Evolutionary conservation across 2,888 invertebrate species (phyloP).

Genomic region (Spodoptera picta): DNA sequence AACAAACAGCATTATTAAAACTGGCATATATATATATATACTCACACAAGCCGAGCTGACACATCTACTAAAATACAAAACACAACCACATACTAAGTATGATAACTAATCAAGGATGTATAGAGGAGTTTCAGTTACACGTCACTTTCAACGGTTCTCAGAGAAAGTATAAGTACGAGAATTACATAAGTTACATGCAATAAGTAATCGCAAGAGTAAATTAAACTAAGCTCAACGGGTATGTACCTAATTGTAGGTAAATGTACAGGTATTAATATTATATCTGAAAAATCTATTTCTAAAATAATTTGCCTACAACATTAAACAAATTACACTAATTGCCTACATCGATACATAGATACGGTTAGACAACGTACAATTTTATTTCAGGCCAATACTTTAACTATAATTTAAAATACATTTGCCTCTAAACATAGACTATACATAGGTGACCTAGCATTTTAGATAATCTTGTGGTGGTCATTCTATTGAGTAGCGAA

Average conservation of each 20-base stretch:
- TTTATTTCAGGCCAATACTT: constrained; percentile 24
- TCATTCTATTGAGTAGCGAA: constrained; percentile 17
- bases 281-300: constrained; percentile 32
- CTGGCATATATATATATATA: constrained; percentile 75
- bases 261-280: too few relatives aligned
- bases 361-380: background rate
- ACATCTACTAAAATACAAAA: constrained; percentile 79
- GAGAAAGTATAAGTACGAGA: constrained; percentile 63
- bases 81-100: constrained; percentile 70
- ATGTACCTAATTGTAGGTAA: constrained; percentile 13
- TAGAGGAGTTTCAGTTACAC: constrained; percentile 53
- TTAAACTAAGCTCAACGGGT: constrained; percentile 35
- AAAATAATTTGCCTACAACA: constrained; percentile 29
- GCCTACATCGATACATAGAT: constrained; percentile 11
- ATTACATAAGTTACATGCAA: constrained; percentile 60
- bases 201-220: constrained; percentile 40
- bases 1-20: constrained; percentile 72
- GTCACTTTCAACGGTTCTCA: constrained; percentile 66
- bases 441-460: constrained; percentile 16
- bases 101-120: constrained; percentile 59
- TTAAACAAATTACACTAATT: constrained; percentile 9
- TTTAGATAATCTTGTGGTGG: constrained; percentile 16
- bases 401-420: constrained; percentile 24
- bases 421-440: constrained; percentile 23
- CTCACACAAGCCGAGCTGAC: constrained; percentile 80